Base-by-base conservation (phyloP, 2,888 invertebrate genomes). In the Zootermopsis nevadensis region DNA sequence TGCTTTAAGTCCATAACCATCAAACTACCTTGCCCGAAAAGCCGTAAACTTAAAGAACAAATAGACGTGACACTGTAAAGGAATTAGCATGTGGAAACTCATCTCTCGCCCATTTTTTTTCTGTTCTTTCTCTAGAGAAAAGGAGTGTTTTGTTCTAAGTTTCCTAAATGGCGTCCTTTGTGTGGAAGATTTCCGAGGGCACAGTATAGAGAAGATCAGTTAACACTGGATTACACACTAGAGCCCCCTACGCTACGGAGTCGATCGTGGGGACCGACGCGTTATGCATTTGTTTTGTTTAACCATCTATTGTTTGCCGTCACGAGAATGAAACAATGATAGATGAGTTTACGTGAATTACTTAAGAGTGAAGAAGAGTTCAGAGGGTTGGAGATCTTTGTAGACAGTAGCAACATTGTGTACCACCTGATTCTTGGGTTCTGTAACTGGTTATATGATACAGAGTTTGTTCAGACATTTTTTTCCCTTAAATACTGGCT, bases 101-200 rank as follows among this genome's bases (percentile, higher is more conserved):
- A 8, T 60, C 60, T 60, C 6, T 7, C 15, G n/a, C n/a, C n/a
- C n/a, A n/a, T n/a, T n/a, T n/a, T n/a, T n/a, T 60, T 60, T 10
- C n/a, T 53, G 27, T n/a, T 67, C 31, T 67, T 27, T 67, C 27
- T 15, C 27, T 67, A 12, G 67, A 27, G 30, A 7, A 33, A 31
- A 69, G 24, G 33, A 31, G 27, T 24, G 69, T 30, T 69, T 69
- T 69, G 69, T 69, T 33, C 15, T 33, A 69, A 69, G 38, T 38
- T 38, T n/a, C n/a, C 38, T 38, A 74, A 74, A 42, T 74, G 10
- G n/a, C 42, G 74, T 74, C 74, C 74, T 74, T 74, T 74, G 42
- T 69, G 33, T 31, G 33, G 69, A 69, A 4, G 69, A 69, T 69
- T 69, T 69, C 33, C 33, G 33, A 33, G 69, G 69, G 33, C 69